phyloP scores from a whole-genome alignment of 64 coral and sea anemone genomes.

The Porites australiensis region DNA sequence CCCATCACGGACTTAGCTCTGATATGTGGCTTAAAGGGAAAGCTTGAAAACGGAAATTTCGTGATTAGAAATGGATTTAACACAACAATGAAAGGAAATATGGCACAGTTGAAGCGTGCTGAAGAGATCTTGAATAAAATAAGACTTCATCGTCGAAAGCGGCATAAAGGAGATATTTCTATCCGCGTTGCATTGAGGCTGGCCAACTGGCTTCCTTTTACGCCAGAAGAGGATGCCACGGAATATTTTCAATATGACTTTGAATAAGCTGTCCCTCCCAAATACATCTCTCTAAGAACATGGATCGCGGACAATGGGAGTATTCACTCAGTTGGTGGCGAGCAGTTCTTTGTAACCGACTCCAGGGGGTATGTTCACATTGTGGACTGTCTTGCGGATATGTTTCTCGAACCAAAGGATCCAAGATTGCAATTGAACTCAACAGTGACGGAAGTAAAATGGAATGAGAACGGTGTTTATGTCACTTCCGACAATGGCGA shows the following conservation, averaged over 20 bases:
- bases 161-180: conserved; percentile 56
- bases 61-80: conserved; percentile 70
- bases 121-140: conserved; percentile 29
- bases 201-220: conserved; percentile 61
- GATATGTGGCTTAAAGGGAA: conserved; percentile 67
- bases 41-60: conserved; percentile 26
- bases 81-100: conserved; percentile 48
- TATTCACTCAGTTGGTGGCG: conserved; percentile 47
- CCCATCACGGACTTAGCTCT: conserved; percentile 50
- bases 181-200: conserved; percentile 59
- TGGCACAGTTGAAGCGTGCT: neutral
- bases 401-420: conserved; percentile 53
- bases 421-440: conserved; percentile 65
- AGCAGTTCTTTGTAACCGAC: conserved; percentile 81
- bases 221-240: conserved; percentile 28
- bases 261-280: conserved; percentile 75
- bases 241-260: conserved; percentile 82
- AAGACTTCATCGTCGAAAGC: conserved; percentile 15
- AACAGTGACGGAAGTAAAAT: conserved; percentile 59
- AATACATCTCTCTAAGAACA: conserved; percentile 56
- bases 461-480: conserved; percentile 36
- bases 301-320: conserved; percentile 38
- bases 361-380: conserved; percentile 61
- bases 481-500: conserved; percentile 49
- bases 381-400: conserved; percentile 62